These are phyloP conservation scores for Standfussiana lucernea DNA, from an alignment of 2,888 invertebrate genomes.

Conservation along the genomic window DNA sequence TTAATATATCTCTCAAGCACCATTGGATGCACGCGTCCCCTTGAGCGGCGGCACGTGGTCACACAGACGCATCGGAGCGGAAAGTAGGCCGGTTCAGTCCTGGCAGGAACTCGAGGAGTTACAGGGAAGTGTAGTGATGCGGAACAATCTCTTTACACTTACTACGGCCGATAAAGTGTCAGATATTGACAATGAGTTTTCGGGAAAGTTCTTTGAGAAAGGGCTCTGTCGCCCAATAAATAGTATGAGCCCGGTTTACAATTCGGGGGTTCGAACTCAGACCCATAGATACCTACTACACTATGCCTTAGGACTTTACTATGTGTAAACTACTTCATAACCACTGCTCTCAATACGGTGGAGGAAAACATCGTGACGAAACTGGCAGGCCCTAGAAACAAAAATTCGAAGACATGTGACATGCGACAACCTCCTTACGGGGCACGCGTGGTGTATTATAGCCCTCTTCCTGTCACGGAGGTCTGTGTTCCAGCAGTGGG, in stretches of 20 bases:
- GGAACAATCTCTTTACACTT: slow-evolving; percentile 64
- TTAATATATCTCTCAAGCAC: slow-evolving; percentile 62
- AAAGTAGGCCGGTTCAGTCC: slow-evolving; percentile 61
- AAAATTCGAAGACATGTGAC: neutral
- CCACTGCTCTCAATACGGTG: neutral
- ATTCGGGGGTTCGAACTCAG: neutral
- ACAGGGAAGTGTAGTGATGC: slow-evolving; percentile 51
- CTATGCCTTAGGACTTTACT: neutral
- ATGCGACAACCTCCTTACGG: neutral
- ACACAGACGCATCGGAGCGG: slow-evolving; percentile 51
- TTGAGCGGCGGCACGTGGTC: slow-evolving; percentile 62
- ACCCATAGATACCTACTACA: neutral
- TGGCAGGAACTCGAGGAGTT: slow-evolving; percentile 19
- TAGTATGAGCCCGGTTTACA: neutral
- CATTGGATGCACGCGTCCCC: slow-evolving; percentile 67
- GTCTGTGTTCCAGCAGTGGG: too few species aligned
- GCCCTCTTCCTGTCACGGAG: neutral
- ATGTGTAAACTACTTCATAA: neutral
- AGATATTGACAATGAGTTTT: neutral
- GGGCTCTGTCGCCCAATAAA: neutral
- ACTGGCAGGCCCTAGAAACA: neutral
- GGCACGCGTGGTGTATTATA: neutral
- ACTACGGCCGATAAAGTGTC: slow-evolving; percentile 18
- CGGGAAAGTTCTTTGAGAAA: neutral
- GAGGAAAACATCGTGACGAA: neutral